phyloP scores from a whole-genome alignment of 23 tunicate genomes.

The Phallusia fumigata region DNA sequence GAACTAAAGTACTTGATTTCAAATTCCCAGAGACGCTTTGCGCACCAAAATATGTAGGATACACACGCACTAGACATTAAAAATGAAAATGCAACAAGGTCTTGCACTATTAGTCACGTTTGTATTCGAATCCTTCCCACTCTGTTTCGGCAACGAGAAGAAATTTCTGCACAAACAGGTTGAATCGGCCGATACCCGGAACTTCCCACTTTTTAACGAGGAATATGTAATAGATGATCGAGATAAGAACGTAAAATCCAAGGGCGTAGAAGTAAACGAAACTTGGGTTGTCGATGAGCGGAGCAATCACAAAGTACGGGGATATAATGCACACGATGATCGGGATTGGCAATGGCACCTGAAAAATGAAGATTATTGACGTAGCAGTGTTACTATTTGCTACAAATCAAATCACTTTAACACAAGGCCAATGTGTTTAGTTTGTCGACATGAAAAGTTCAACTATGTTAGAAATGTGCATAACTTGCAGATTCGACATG shows the following conservation, averaged over 20 bases:
- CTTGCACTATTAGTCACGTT: no score
- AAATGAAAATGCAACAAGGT: no score
- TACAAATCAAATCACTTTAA: no score
- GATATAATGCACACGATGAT: conserved; percentile 7
- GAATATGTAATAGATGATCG: conserved; percentile 21
- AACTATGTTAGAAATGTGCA: no score
- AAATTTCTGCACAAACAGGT: conserved; percentile 27
- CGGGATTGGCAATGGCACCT: conserved; percentile 34
- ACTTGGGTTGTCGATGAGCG: conserved; percentile 25
- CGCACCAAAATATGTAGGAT: no score
- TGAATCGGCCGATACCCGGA: conserved; percentile 18
- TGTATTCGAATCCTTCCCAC: conserved; percentile 6
- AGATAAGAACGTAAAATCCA: conserved; percentile 18
- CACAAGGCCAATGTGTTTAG: no score
- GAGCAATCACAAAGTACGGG: conserved; percentile 10
- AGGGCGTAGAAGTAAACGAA: conserved; percentile 21
- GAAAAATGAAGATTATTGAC: not conserved
- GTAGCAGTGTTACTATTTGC: not conserved
- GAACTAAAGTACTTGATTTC: no score
- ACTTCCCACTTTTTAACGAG: not conserved
- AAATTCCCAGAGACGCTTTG: no score
- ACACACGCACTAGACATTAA: no score
- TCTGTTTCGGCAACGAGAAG: conserved; percentile 34
- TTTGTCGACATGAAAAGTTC: no score
- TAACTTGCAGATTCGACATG: no score